Base-by-base conservation (phyloP, 2,888 invertebrate species). In the Diachrysia chrysitis region DNA sequence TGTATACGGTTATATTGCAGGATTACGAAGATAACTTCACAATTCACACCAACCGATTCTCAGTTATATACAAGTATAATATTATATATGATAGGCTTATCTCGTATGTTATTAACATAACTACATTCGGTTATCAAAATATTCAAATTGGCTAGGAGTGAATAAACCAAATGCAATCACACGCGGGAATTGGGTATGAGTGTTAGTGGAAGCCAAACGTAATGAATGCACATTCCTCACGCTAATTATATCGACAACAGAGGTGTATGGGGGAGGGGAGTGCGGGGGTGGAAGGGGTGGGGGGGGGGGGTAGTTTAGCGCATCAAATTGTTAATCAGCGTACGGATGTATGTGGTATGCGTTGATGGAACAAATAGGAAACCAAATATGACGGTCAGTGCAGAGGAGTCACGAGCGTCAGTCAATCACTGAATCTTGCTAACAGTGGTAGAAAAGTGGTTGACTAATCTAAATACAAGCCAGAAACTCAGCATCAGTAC, bases 91-190 rank as follows among this genome's bases (percentile, higher is more conserved):
- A 32, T 32, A 37, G 14, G 37, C 37, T 16, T 16, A 42, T 42
- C 42, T n/a, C 16, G 16, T 4, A n/a, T 7, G n/a, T n/a, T n/a
- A 42, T 42, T 42, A 42, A 42, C 42, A n/a, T 7, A 42, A 14
- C n/a, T 7, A n/a, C 16, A 42, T 42, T 42, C 48, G 57, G 42
- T 37, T 64, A 42, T 71, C 51, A 73, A 58, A 55, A 76, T 76
- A 73, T 71, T 71, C 58, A 71, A 77, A 73, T 76, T 71, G 54
- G 66, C 59, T 72, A 66, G 72, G 65, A 77, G 66, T 42, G 46
- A 63, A 46, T 74, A 67, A 63, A 62, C 42, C 59, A 64, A 73
- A 65, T 68, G 69, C 73, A 25, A 78, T 68, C 61, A 21, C 25
- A 68, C 73, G 64, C 59, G 68, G 54, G 57, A 73, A 73, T 73